Evolutionary conservation across 2,888 invertebrate genomes (phyloP).

Genomic region (Notodonta dromedarius): DNA sequence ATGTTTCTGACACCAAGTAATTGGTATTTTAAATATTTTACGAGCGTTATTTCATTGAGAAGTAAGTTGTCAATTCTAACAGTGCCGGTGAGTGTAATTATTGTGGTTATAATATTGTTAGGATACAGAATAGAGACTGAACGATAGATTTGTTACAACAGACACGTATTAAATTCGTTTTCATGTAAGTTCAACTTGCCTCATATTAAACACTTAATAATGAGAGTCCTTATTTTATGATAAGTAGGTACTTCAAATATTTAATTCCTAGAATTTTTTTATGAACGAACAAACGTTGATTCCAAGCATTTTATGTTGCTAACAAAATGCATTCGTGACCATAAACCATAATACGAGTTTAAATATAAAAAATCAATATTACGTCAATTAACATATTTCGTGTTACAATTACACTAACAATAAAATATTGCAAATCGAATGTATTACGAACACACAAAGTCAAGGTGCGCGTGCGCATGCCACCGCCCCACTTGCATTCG

Average conservation of each 20-base stretch:
- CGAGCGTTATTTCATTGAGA: background rate
- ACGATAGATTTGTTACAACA: too few relatives aligned
- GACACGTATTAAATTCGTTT: too few relatives aligned
- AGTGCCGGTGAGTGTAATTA: background rate
- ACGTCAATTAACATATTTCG: background rate
- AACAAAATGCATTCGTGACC: background rate
- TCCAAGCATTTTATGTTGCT: background rate
- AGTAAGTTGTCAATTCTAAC: background rate
- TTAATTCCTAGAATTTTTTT: too few relatives aligned
- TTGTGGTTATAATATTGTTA: background rate
- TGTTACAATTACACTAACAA: slow-evolving; percentile 1
- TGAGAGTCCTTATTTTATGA: too few relatives aligned
- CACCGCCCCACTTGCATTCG: slow-evolving; percentile 20
- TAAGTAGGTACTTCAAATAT: too few relatives aligned
- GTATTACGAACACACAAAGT: slow-evolving; percentile 12
- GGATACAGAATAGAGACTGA: too few relatives aligned
- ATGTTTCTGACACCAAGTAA: background rate
- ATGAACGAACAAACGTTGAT: too few relatives aligned
- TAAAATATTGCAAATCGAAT: background rate
- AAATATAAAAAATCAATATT: background rate
- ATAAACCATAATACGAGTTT: background rate
- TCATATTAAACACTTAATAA: too few relatives aligned
- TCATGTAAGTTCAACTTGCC: too few relatives aligned
- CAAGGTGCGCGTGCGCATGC: slow-evolving; percentile 42
- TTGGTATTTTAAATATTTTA: background rate